Conservation (phyloP, 2,797 vertebrate genomes). For the Nannoperca australis region DNA sequence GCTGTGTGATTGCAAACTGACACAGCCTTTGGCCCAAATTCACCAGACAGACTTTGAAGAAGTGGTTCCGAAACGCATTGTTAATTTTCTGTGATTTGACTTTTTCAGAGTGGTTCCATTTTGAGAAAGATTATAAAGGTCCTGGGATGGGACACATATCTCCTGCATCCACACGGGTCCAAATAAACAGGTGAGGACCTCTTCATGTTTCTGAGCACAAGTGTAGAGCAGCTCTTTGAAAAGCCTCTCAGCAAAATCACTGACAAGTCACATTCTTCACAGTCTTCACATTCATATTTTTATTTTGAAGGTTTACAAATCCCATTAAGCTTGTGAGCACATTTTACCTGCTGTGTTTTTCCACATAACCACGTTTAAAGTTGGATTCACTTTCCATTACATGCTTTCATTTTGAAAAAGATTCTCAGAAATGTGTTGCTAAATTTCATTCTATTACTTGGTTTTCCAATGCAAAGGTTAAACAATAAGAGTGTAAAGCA, state of each 20-base stretch:
- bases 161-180: slow-evolving; percentile 62
- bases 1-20: slow-evolving; percentile 28
- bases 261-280: background rate
- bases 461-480: background rate
- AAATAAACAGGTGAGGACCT: slow-evolving; percentile 76
- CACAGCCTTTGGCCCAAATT: slow-evolving; percentile 31
- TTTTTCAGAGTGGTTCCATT: slow-evolving; percentile 83
- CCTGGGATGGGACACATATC: slow-evolving; percentile 69
- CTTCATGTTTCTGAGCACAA: slow-evolving; percentile 10
- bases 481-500: background rate
- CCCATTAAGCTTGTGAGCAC: background rate
- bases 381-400: background rate
- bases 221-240: slow-evolving; percentile 9
- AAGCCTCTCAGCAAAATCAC: background rate
- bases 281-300: background rate
- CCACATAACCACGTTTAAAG: background rate
- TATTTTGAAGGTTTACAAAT: background rate
- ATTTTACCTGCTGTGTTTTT: background rate
- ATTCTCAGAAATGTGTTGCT: background rate
- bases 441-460: background rate
- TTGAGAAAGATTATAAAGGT: slow-evolving; percentile 76
- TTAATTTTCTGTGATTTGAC: slow-evolving; percentile 34
- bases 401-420: background rate
- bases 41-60: slow-evolving; percentile 34
- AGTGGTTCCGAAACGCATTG: slow-evolving; percentile 26